phyloP scores from a whole-genome alignment of 2,113 vertebrate species.

The Periophthalmus modestus region DNA sequence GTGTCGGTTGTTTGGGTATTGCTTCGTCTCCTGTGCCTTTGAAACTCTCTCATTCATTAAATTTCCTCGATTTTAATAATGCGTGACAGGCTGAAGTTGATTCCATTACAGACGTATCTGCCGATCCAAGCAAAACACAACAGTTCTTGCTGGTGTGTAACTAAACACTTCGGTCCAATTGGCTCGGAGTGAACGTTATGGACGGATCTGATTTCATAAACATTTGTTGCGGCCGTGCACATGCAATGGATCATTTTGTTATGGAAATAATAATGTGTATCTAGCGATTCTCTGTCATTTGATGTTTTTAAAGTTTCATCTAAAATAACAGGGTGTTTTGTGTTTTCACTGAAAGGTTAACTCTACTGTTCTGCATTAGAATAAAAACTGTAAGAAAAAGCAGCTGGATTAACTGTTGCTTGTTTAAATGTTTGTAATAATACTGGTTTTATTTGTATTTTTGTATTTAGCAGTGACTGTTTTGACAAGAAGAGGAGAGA shows the following conservation, averaged over 20 bases:
- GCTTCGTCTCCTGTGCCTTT: neutral
- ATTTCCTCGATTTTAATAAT: slow-evolving; percentile 44
- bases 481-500: neutral
- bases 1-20: slow-evolving; percentile 16
- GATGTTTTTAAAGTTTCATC: neutral
- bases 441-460: no score
- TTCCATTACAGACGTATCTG: slow-evolving; percentile 62
- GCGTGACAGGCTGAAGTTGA: slow-evolving; percentile 59
- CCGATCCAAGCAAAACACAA: slow-evolving; percentile 70
- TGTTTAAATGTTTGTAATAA: no score
- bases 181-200: slow-evolving; percentile 47
- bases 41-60: neutral
- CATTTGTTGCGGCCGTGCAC: neutral
- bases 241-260: slow-evolving; percentile 3
- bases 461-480: neutral
- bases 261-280: slow-evolving; percentile 6
- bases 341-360: neutral
- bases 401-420: neutral
- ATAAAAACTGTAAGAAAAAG: neutral
- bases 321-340: neutral
- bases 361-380: neutral
- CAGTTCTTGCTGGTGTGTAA: slow-evolving; percentile 63
- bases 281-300: neutral
- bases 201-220: slow-evolving; percentile 39
- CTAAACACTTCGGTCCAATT: slow-evolving; percentile 42